Base-by-base conservation (phyloP, 2,888 invertebrate species). In the Hydrotaea cyrtoneurina region DNA sequence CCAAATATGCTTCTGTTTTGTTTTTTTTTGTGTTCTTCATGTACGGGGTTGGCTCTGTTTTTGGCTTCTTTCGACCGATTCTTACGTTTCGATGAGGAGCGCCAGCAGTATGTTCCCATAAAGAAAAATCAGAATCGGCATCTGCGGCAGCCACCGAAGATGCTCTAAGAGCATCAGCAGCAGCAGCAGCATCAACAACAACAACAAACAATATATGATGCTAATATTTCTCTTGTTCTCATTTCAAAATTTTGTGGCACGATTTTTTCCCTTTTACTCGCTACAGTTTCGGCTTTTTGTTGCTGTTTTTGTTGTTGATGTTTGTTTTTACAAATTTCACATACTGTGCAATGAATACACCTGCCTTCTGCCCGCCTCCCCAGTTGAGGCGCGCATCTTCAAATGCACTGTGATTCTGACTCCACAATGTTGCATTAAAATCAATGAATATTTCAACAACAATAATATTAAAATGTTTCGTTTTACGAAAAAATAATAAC, bases 1-100 rank as follows among this genome's bases (percentile, higher is more conserved):
- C 85, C 85, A 85, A 85, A 85, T 85, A 85, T 82, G 78, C 76
- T 83, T 77, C 50, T 50, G 43, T 83, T 59, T 59, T 74, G 62
- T 75, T 59, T 21, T 75, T 78, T 71, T 69, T 77, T 64, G 5
- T 64, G n/a, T n/a, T n/a, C n/a, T n/a, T n/a, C n/a, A n/a, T 71
- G 31, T 77, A 59, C 39, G 3, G 39, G 39, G 23, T 71, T 76
- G 39, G 55, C 55, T 15, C 23, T 19, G 59, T 39, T 76, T 80
- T 83, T 72, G n/a, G 73, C 46, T 66, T 66, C 39, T 69, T 66
- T 21, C 31, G 1, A 19, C 4, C 64, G 62, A n/a, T 62, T 62
- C 31, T 31, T 31, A 31, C 23, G 59, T 26, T 53, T 2, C 23
- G 4, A 5, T 69, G 69, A 31, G 62, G 62, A 69, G 69, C 69